Base-by-base conservation (phyloP, 2,797 vertebrate genomes). In the Enteromius thamalakanensis region DNA sequence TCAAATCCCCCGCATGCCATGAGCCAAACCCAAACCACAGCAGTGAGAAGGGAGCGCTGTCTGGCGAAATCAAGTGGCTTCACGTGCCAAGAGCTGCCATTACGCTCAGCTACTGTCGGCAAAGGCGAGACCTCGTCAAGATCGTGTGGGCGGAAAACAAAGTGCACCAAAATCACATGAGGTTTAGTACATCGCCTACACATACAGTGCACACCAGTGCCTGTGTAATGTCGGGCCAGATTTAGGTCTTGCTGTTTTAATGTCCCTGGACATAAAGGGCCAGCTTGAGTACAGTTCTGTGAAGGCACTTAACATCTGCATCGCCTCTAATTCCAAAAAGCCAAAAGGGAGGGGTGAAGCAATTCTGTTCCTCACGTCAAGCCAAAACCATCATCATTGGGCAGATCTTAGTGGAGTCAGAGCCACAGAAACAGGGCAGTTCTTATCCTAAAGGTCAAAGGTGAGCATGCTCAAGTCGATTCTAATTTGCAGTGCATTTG, bases 301-400 rank as follows among this genome's bases (percentile, higher is more conserved):
- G 68, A 83, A 87, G 84, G 80, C 76, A 81, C 81, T 86, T 86
- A 86, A 77, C 72, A 70, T 74, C 71, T 77, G 72, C 62, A 79
- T 53, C 47, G 79, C 79, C 55, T 83, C 53, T 81, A 82, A 84
- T 80, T 71, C 55, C 37, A 75, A 74, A 40, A 79, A 80, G 45
- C 58, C 65, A 83, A 88, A 34, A 62, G 72, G 74, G 76, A 67
- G 72, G 79, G 60, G 79, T 76, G 79, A 81, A 75, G 49, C 75
- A 84, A 84, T 80, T 78, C 83, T 72, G 81, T 68, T 85, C 60
- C 74, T 62, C 17, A 32, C 15, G 40, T 62, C 49, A 47, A 49
- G 87, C 76, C 84, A 83, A 81, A 74, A 81, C 71, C 76, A 84
- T 70, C 78, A 64, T 70, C 58, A 69, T 14, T 14, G 68, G 60